Percentiles rank a stretch among this genome's conserved stretches.
These are phyloP conservation scores for Microcaecilia unicolor DNA, from an alignment of 2,797 vertebrate species.

Conservation along the genomic window DNA sequence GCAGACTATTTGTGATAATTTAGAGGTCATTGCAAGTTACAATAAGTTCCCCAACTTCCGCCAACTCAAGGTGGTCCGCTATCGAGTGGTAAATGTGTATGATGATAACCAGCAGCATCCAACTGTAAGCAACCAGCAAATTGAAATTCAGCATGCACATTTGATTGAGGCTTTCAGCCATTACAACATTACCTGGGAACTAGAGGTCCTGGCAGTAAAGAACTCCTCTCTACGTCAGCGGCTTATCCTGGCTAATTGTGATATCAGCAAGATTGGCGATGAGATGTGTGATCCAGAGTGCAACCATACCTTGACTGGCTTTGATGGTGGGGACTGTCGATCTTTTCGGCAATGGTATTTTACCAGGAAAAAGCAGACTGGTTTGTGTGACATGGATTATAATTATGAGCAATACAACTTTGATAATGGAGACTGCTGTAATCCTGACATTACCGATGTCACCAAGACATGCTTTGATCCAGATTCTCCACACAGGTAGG, in stretches of 20 bases:
- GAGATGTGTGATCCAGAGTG: slow-evolving; percentile 86
- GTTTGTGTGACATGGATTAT: slow-evolving; percentile 87
- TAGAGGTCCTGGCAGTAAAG: slow-evolving; percentile 81
- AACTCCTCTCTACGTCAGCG: slow-evolving; percentile 85
- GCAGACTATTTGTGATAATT: slow-evolving; percentile 89
- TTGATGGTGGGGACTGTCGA: slow-evolving; percentile 83
- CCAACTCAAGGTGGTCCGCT: slow-evolving; percentile 76
- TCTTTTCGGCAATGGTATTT: slow-evolving; percentile 54
- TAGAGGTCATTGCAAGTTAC: slow-evolving; percentile 81
- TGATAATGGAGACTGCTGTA: slow-evolving; percentile 89
- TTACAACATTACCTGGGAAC: slow-evolving; percentile 95
- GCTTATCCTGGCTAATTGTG: slow-evolving; percentile 90
- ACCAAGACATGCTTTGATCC: slow-evolving; percentile 95
- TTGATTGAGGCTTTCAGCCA: slow-evolving; percentile 78
- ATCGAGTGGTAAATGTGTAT: slow-evolving; percentile 85
- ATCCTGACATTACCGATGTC: slow-evolving; percentile 88
- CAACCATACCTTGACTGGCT: slow-evolving; percentile 88
- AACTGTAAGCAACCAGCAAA: slow-evolving; percentile 83
- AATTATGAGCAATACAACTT: slow-evolving; percentile 85
- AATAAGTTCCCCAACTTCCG: slow-evolving; percentile 81
- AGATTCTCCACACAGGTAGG: slow-evolving; percentile 86
- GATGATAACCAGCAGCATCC: slow-evolving; percentile 67
- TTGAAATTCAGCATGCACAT: slow-evolving; percentile 87
- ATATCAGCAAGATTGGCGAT: slow-evolving; percentile 87
- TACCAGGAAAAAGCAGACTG: slow-evolving; percentile 75